These are phyloP conservation scores for Alethe castanea DNA, from an alignment of 2,113 vertebrate species.

Conservation along the genomic window DNA sequence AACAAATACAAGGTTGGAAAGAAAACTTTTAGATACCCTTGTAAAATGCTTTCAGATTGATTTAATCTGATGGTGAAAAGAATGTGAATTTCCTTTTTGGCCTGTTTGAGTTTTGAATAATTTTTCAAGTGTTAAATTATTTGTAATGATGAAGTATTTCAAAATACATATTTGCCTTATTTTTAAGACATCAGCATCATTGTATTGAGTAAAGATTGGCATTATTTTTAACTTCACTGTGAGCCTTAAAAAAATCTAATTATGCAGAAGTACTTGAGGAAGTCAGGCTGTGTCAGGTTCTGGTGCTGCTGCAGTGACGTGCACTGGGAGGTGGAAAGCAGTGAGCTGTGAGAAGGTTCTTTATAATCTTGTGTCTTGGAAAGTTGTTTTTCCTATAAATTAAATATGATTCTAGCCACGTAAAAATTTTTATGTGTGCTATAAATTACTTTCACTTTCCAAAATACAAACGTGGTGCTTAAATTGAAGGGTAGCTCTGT, in stretches of 20 bases:
- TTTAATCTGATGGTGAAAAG: background rate
- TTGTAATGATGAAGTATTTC: background rate
- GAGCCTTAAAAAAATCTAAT: background rate
- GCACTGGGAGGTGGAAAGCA: background rate
- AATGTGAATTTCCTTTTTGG: background rate
- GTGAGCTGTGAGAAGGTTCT: background rate
- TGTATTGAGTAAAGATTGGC: background rate
- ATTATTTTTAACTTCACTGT: background rate
- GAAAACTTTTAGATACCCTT: background rate
- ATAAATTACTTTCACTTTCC: background rate
- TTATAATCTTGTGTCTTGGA: background rate
- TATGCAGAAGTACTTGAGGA: background rate
- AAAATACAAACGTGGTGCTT: background rate
- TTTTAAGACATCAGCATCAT: background rate
- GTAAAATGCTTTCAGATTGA: background rate
- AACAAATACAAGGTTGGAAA: background rate
- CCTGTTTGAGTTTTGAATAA: background rate
- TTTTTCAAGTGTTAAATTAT: constrained; percentile 1
- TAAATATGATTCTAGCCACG: background rate
- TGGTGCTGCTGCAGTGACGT: background rate
- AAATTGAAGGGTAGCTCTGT: background rate
- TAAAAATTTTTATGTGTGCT: background rate
- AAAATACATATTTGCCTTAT: background rate
- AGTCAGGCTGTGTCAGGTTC: background rate
- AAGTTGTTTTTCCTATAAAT: background rate